A percentile compares a stretch with the other conserved stretches of the same genome.
Conservation (phyloP, 37 sponge, comb jelly and placozoan species). For the Sycon ciliatum region DNA sequence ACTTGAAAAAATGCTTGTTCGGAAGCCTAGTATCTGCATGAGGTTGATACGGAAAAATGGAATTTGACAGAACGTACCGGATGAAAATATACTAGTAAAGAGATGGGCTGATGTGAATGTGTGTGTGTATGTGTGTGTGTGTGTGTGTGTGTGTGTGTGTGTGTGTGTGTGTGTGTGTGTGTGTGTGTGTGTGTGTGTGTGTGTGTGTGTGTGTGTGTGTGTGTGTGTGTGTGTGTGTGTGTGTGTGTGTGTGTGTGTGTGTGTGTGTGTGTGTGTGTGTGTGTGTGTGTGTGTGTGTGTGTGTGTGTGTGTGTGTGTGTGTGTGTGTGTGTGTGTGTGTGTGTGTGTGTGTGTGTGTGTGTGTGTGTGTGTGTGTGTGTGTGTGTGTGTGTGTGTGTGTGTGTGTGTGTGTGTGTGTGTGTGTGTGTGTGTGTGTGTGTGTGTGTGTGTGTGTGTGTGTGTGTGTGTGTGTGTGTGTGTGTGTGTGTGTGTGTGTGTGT, state of each 20-base stretch:
- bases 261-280: conserved; percentile 26
- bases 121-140: conserved; percentile 19
- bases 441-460: too few species aligned
- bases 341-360: conserved; percentile 30
- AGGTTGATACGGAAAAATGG: too few species aligned
- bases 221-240: conserved; percentile 27
- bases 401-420: too few species aligned
- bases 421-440: background rate
- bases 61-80: background rate
- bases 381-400: too few species aligned
- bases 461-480: too few species aligned
- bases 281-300: conserved; percentile 29
- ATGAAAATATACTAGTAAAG: background rate
- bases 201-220: conserved; percentile 25
- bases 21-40: too few species aligned
- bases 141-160: conserved; percentile 26
- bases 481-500: too few species aligned
- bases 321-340: conserved; percentile 29
- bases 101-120: background rate
- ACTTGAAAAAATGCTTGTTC: background rate
- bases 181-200: conserved; percentile 22
- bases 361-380: conserved; percentile 27
- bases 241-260: conserved; percentile 22
- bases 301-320: conserved; percentile 26
- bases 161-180: conserved; percentile 27